Percentiles rank a stretch among this genome's conserved stretches.
These are phyloP conservation scores for Diuraphis noxia DNA, from an alignment of 1,140 invertebrate species.

Conservation along the genomic window DNA sequence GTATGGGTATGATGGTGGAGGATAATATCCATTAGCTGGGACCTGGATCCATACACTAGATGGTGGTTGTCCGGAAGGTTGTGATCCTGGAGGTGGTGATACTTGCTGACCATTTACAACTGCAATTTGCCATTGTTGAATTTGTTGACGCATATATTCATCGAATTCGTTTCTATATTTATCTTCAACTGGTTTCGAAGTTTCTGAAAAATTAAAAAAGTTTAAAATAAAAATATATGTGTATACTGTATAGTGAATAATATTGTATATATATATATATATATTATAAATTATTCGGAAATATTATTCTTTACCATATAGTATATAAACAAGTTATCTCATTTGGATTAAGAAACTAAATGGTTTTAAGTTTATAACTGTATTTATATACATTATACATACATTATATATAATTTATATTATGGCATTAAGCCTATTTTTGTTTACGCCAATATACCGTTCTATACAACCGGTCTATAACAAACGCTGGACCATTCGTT, in stretches of 20 bases:
- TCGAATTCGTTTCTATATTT: slow-evolving; percentile 37
- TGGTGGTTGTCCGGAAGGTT: slow-evolving; percentile 58
- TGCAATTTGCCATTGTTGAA: slow-evolving; percentile 59
- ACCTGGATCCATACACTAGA: slow-evolving; percentile 59
- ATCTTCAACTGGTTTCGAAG: slow-evolving; percentile 28
- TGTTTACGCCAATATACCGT: slow-evolving; percentile 6
- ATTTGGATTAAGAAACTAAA: slow-evolving; percentile 6
- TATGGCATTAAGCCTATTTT: not conserved
- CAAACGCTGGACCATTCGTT: not conserved
- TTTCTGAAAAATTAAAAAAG: slow-evolving; percentile 16
- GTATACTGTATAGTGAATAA: not conserved
- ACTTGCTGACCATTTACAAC: slow-evolving; percentile 55
- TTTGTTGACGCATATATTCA: slow-evolving; percentile 55
- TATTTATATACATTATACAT: too few relatives aligned
- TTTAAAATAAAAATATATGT: not conserved
- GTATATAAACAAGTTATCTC: slow-evolving; percentile 1
- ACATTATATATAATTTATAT: not conserved
- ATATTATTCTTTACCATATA: not conserved
- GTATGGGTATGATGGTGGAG: slow-evolving; percentile 49
- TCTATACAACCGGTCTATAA: not conserved
- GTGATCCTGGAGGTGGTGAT: slow-evolving; percentile 45
- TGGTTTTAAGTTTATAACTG: not conserved
- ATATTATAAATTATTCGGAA: not conserved
- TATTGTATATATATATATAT: too few relatives aligned
- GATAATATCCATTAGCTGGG: slow-evolving; percentile 57